Percentiles rank a stretch among this genome's conserved stretches.
Conservation (phyloP, 2,797 vertebrate species). For the Erethizon dorsatum region DNA sequence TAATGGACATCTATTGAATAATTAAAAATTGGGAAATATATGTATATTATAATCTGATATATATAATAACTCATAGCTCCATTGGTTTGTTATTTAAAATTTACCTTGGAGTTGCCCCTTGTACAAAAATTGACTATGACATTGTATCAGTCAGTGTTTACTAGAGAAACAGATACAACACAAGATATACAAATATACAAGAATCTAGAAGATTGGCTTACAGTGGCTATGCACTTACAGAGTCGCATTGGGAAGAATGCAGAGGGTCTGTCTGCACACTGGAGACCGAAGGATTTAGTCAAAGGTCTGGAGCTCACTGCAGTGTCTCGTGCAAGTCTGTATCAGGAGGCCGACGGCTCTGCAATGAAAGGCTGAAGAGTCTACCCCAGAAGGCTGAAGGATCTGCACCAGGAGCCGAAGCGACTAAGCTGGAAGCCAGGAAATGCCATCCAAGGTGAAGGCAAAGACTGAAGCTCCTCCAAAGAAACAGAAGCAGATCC, state of each 20-base stretch:
- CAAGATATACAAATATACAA: neutral
- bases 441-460: neutral
- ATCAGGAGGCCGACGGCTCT: neutral
- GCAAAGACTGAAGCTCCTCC: neutral
- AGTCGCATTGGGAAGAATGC: neutral
- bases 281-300: neutral
- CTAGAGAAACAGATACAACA: neutral
- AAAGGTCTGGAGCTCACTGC: neutral
- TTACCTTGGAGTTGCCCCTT: neutral
- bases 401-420: neutral
- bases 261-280: neutral
- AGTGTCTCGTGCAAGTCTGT: neutral
- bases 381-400: neutral
- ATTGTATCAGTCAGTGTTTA: neutral
- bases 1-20: slow-evolving; percentile 18
- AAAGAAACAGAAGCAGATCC: neutral
- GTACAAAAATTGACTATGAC: neutral
- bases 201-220: neutral
- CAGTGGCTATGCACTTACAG: neutral
- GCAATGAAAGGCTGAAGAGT: neutral
- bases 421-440: neutral
- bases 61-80: slow-evolving; percentile 19
- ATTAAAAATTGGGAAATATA: neutral
- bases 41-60: neutral
- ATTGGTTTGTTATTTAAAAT: slow-evolving; percentile 42